Percentiles rank a stretch among this genome's conserved stretches.
These are phyloP conservation scores for Seison nebaliae DNA, from an alignment of 1,140 invertebrate genomes.

Conservation along the genomic window DNA sequence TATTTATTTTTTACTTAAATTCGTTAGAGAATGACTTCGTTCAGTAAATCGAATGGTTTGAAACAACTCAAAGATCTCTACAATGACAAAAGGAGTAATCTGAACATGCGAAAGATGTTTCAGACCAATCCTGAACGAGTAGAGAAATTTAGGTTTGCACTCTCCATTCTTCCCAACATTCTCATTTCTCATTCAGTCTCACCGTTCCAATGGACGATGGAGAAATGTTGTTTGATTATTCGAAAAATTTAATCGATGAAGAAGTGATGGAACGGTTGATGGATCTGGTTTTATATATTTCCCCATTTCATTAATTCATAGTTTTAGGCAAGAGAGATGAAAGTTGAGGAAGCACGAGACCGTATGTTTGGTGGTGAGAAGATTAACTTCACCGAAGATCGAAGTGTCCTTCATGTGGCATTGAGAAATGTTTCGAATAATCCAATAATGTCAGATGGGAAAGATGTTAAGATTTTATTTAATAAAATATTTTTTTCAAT, in stretches of 20 bases:
- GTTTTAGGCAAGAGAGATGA: slow-evolving; percentile 44
- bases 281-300: neutral
- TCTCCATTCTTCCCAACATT: neutral
- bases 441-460: slow-evolving; percentile 52
- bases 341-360: slow-evolving; percentile 54
- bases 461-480: slow-evolving; percentile 38
- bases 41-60: slow-evolving; percentile 3
- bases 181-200: too few relatives aligned
- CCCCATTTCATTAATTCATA: neutral
- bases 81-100: neutral
- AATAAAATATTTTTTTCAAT: too few relatives aligned
- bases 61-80: slow-evolving; percentile 2
- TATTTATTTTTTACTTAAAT: too few relatives aligned
- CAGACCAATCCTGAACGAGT: slow-evolving; percentile 1
- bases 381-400: slow-evolving; percentile 88
- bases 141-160: slow-evolving; percentile 1
- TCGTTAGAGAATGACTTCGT: neutral
- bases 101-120: slow-evolving; percentile 9
- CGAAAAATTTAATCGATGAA: slow-evolving; percentile 12
- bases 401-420: slow-evolving; percentile 76
- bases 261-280: slow-evolving; percentile 8
- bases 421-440: slow-evolving; percentile 56
- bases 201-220: neutral
- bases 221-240: slow-evolving; percentile 11
- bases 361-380: slow-evolving; percentile 77